A percentile compares a stretch with the other conserved stretches of the same genome.
phyloP scores from a whole-genome alignment of 2,888 invertebrate genomes.

The Acholoe squamosa region DNA sequence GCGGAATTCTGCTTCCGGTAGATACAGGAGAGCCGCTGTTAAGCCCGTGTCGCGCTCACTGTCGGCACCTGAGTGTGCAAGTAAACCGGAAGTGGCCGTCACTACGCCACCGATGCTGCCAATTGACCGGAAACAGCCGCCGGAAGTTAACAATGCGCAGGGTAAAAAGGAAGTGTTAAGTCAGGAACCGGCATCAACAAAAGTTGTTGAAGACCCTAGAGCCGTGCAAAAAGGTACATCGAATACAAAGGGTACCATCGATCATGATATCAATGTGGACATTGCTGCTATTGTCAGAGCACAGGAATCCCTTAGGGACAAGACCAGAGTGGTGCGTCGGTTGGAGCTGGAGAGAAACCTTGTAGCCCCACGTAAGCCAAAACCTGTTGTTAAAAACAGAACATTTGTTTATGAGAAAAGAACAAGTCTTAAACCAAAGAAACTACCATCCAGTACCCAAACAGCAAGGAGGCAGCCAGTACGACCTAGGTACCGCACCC shows the following conservation, averaged over 20 bases:
- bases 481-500: neutral
- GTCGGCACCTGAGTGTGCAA: neutral
- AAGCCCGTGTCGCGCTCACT: neutral
- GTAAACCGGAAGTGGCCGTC: slow-evolving; percentile 27
- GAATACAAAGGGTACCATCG: neutral
- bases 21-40: neutral
- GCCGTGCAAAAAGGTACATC: neutral
- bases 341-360: neutral
- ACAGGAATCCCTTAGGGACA: neutral
- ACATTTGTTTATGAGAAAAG: neutral
- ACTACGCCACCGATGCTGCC: neutral
- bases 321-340: neutral
- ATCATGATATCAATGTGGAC: neutral
- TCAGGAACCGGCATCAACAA: neutral
- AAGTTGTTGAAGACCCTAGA: neutral
- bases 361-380: neutral
- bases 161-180: neutral
- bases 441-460: too few relatives aligned
- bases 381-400: neutral
- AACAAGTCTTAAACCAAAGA: neutral
- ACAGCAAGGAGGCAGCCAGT: too few relatives aligned
- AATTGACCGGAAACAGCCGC: neutral
- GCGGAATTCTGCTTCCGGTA: slow-evolving; percentile 40
- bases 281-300: neutral
- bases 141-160: neutral